Base-by-base conservation (phyloP, 2,797 vertebrate species). In the Pachyuromys duprasi region DNA sequence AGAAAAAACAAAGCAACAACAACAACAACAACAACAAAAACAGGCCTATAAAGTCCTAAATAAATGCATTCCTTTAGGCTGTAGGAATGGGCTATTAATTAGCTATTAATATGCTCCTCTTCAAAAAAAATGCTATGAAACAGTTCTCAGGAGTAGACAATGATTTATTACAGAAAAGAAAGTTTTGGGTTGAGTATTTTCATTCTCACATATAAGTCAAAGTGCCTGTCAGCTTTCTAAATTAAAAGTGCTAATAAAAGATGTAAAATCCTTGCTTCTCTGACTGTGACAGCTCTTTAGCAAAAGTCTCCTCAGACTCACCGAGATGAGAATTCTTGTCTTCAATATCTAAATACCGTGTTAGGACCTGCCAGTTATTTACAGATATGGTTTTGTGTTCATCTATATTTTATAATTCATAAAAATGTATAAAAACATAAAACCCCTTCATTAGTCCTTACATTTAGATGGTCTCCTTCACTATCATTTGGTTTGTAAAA, bases 361-460 rank as follows among this genome's bases (percentile, higher is more conserved):
- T 95, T 67, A 97, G 91, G 89, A 62, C 42, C 67, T 39, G 91
- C 60, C 81, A 89, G 86, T 91, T 97, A 95, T 96, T 96, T 97
- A 92, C 86, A 96, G 90, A 96, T 94, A 80, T 36, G 55, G 75
- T 60, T 97, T 96, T 95, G 93, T 94, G 84, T 96, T 97, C 93
- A 96, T 96, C 92, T 96, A 93, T 97, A 90, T 97, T 97, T 98
- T 91, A 97, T 91, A 95, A 94, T 86, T 92, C 88, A 96, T 97
- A 57, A 97, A 97, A 81, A 97, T 96, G 67, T 84, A 97, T 84
- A 79, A n/a, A 96, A 92, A 57, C 4, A 4, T 89, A 96, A 97
- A 96, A 70, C 67, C 78, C 78, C 69, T 94, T 45, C 62, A 53
- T 96, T 96, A 80, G 70, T 93, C 81, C 95, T 95, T 89, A 83